Evolutionary conservation across 2,113 vertebrate genomes (phyloP).

Genomic region (Sorex araneus): DNA sequence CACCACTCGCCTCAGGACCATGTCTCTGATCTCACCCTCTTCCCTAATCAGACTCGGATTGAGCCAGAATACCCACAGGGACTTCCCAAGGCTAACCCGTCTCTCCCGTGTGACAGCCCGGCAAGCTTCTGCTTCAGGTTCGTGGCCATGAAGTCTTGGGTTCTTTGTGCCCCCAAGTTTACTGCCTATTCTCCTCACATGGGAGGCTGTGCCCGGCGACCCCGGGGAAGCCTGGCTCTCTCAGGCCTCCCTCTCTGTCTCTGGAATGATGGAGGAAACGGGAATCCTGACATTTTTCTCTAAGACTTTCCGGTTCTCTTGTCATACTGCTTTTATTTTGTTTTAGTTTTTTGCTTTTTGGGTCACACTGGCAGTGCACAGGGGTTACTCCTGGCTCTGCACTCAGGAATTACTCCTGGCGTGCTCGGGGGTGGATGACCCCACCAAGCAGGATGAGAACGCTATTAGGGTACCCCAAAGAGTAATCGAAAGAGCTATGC

Average conservation of each 20-base stretch:
- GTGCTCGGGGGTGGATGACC: too few relatives aligned
- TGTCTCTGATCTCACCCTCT: background rate
- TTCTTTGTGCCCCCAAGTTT: background rate
- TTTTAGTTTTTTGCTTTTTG: too few relatives aligned
- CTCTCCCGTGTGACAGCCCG: background rate
- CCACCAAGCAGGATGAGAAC: too few relatives aligned
- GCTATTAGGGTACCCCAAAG: too few relatives aligned
- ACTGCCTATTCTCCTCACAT: background rate
- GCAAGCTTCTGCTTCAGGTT: background rate
- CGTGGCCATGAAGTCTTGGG: background rate
- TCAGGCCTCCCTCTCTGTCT: background rate
- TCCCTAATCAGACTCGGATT: background rate
- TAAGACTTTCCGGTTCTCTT: background rate
- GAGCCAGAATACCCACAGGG: conserved; percentile 9
- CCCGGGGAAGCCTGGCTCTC: background rate
- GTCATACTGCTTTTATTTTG: background rate
- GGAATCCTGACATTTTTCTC: background rate
- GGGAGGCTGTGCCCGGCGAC: background rate
- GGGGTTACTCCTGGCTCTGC: too few relatives aligned
- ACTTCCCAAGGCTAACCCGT: background rate
- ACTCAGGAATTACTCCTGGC: too few relatives aligned
- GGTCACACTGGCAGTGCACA: too few relatives aligned
- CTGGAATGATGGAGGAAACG: background rate
- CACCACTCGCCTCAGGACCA: background rate
- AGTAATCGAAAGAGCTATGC: too few relatives aligned